Evolutionary conservation across 2,888 invertebrate species (phyloP).

Genomic region (Heteromurus nitidus): DNA sequence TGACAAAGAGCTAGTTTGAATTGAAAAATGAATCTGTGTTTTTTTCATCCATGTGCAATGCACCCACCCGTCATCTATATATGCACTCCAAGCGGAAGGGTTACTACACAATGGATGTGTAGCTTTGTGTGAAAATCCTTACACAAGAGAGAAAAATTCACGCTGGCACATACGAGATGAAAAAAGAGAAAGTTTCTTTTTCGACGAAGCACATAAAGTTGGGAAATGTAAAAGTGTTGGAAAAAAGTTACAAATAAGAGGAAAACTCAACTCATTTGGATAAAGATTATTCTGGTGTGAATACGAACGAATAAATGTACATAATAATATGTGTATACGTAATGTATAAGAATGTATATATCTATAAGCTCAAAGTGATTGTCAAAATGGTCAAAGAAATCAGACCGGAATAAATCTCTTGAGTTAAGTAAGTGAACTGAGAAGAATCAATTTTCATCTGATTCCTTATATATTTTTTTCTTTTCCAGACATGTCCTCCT

Average conservation of each 20-base stretch:
- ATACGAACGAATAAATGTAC: no score
- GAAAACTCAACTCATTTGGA: no score
- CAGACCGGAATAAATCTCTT: background rate
- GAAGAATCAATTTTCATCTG: slow-evolving; percentile 46
- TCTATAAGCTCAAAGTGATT: no score
- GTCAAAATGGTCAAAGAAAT: background rate
- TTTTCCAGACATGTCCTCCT: slow-evolving; percentile 51
- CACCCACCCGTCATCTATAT: no score
- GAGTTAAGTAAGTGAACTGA: slow-evolving; percentile 39
- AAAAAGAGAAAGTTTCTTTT: no score
- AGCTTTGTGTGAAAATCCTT: background rate
- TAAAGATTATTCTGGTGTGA: no score
- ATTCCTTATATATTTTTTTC: slow-evolving; percentile 25
- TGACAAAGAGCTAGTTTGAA: background rate
- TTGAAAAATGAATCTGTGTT: background rate
- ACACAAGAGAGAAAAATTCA: background rate
- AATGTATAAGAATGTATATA: no score
- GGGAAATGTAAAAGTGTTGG: no score
- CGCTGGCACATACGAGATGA: background rate
- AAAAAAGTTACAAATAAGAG: slow-evolving; percentile 8
- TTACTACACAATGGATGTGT: background rate
- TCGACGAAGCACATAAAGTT: no score
- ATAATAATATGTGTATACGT: no score
- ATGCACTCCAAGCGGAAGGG: no score
- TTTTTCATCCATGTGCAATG: no score